Conservation (phyloP, 1,140 invertebrate species). For the Drosophila ohnishii region DNA sequence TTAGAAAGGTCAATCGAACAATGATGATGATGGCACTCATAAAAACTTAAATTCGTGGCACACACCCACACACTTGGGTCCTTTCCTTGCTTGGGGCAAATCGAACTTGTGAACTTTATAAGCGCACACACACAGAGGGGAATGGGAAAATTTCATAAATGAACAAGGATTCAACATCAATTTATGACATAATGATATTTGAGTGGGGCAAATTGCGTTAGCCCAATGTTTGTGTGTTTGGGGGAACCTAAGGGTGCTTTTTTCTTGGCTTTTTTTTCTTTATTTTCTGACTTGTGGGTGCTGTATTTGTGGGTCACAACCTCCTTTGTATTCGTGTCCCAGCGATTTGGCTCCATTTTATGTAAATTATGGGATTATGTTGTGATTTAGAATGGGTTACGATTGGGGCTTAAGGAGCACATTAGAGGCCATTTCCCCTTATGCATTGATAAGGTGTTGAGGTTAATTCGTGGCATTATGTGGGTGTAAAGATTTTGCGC, state of each 20-base stretch:
- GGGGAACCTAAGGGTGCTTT: conserved; percentile 7
- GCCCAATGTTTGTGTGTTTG: conserved; percentile 35
- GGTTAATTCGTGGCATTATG: conserved; percentile 30
- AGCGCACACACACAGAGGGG: conserved; percentile 22
- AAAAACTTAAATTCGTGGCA: conserved; percentile 45
- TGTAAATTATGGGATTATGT: conserved; percentile 80
- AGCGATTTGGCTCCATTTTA: conserved; percentile 65
- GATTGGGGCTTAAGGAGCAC: conserved; percentile 55
- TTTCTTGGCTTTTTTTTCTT: background rate
- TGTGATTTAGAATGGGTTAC: conserved; percentile 77
- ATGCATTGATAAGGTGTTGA: conserved; percentile 56
- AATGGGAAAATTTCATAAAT: conserved; percentile 79
- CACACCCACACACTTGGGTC: conserved; percentile 19
- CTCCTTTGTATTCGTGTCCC: conserved; percentile 57
- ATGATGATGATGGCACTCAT: conserved; percentile 35
- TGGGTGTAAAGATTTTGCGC: conserved; percentile 8
- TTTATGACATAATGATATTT: conserved; percentile 78
- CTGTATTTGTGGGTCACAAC: conserved; percentile 35
- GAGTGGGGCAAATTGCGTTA: conserved; percentile 59
- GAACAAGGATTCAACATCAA: conserved; percentile 77
- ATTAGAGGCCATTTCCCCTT: conserved; percentile 32
- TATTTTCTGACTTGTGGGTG: conserved; percentile 5
- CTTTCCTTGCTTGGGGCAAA: conserved; percentile 28
- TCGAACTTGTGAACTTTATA: conserved; percentile 51
- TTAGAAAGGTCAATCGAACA: conserved; percentile 58